Percentiles rank a stretch among this genome's conserved stretches.
phyloP scores from a whole-genome alignment of 2,888 invertebrate species.

The Drosophila ochracea region DNA sequence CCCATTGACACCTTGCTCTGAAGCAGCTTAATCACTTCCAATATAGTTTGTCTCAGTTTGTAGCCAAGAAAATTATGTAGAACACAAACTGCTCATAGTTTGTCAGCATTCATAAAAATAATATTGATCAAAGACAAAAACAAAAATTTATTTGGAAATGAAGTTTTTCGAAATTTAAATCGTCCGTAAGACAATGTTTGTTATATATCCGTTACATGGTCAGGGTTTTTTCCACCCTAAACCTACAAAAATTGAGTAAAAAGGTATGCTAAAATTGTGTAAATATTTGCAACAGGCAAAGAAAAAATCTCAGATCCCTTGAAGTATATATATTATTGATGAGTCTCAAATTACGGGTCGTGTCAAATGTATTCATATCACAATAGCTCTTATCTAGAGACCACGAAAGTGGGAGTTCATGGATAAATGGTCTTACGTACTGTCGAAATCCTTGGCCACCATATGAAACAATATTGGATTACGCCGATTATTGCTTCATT shows the following conservation, averaged over 20 bases:
- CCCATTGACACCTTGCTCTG: background rate
- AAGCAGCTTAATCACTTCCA: background rate
- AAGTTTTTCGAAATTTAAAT: background rate
- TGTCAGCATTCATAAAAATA: background rate
- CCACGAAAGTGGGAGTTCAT: no score
- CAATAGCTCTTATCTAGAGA: no score
- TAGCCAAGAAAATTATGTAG: background rate
- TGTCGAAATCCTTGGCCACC: background rate
- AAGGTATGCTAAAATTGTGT: background rate
- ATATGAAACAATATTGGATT: background rate
- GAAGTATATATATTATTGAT: no score
- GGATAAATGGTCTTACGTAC: background rate
- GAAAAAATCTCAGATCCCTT: no score
- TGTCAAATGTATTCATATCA: no score
- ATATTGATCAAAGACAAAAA: background rate
- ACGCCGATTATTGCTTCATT: no score
- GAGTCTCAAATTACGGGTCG: no score
- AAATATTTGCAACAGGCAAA: no score
- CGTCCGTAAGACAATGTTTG: background rate
- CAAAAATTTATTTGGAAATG: background rate
- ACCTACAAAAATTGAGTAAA: background rate
- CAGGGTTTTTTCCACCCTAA: background rate
- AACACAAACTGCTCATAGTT: background rate
- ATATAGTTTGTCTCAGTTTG: background rate
- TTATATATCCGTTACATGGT: background rate